Conservation (phyloP, 2,888 invertebrate species). For the Thecocarcelia acutangulata region DNA sequence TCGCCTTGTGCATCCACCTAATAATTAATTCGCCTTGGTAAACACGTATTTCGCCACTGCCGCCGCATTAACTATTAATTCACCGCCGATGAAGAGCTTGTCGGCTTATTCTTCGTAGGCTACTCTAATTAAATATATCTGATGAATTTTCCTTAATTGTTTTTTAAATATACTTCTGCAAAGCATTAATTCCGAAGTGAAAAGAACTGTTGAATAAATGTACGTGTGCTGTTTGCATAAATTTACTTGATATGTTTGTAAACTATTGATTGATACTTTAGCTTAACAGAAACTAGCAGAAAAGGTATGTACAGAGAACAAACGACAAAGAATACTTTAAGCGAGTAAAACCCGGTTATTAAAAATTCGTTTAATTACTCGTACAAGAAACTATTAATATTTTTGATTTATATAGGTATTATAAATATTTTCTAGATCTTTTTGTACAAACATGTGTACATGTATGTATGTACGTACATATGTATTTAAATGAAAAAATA, state of each 20-base stretch:
- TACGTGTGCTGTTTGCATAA: neutral
- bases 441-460: neutral
- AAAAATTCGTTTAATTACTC: constrained; percentile 23
- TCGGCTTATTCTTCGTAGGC: too few relatives aligned
- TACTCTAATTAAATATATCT: too few relatives aligned
- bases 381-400: constrained; percentile 8
- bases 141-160: too few relatives aligned
- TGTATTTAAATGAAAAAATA: too few relatives aligned
- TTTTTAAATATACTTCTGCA: constrained; percentile 22
- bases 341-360: constrained; percentile 49
- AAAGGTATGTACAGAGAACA: constrained; percentile 55
- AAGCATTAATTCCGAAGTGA: neutral
- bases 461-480: neutral
- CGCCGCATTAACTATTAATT: too few relatives aligned
- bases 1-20: too few relatives aligned
- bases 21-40: too few relatives aligned
- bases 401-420: too few relatives aligned
- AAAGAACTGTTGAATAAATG: neutral
- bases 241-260: constrained; percentile 8
- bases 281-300: constrained; percentile 19
- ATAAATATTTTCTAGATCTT: too few relatives aligned
- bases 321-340: constrained; percentile 44
- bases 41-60: too few relatives aligned
- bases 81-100: too few relatives aligned
- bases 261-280: constrained; percentile 3